Conservation (phyloP, 1,140 invertebrate genomes). For the Dryas iulia region DNA sequence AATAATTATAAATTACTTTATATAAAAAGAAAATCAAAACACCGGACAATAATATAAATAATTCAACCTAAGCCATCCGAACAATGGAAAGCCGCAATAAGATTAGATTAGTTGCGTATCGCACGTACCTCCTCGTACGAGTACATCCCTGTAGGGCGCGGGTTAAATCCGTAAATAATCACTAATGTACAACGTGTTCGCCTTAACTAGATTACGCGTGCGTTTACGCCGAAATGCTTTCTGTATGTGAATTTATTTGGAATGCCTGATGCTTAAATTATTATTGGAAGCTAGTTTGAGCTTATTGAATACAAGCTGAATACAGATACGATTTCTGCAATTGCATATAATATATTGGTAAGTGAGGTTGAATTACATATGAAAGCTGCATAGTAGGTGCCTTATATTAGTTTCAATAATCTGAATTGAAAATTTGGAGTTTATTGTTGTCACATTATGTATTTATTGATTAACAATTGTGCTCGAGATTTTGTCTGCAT, state of each 20-base stretch:
- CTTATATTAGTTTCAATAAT: too few relatives aligned
- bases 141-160: conserved; percentile 35
- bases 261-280: conserved; percentile 2
- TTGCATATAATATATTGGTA: too few relatives aligned
- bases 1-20: background rate
- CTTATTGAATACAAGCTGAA: background rate
- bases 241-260: conserved; percentile 25
- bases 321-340: background rate
- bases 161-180: conserved; percentile 39
- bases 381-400: too few relatives aligned
- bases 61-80: background rate
- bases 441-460: too few relatives aligned
- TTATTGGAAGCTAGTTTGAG: background rate
- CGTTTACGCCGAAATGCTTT: conserved; percentile 40
- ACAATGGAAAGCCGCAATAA: conserved; percentile 31
- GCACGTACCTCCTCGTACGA: conserved; percentile 40
- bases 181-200: conserved; percentile 31
- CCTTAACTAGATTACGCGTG: conserved; percentile 40
- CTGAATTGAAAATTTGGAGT: too few relatives aligned
- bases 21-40: background rate
- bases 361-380: too few relatives aligned
- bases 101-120: conserved; percentile 60
- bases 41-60: background rate
- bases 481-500: too few relatives aligned
- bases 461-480: too few relatives aligned